phyloP scores from a whole-genome alignment of 1,140 invertebrate species.

The Diachasma alloeum region DNA sequence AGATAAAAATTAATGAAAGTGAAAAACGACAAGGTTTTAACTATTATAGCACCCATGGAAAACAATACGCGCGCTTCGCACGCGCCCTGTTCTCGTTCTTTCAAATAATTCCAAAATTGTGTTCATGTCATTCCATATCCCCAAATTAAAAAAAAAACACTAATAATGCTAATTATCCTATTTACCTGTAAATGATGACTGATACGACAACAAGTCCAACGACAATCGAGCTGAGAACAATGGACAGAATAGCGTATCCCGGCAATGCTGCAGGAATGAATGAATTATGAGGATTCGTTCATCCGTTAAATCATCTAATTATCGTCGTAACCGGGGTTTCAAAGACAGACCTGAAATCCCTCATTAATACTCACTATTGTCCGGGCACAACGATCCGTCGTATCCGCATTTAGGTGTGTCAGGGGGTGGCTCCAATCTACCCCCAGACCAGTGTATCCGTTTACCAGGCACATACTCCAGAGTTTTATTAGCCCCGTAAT shows the following conservation, averaged over 20 bases:
- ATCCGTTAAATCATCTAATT: not conserved
- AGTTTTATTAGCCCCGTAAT: conserved; percentile 79
- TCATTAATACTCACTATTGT: conserved; percentile 68
- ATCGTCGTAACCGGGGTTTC: not conserved
- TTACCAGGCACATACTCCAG: conserved; percentile 75
- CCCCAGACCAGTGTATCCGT: conserved; percentile 89
- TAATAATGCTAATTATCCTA: not conserved
- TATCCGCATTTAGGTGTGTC: conserved; percentile 93
- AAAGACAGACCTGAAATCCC: not conserved
- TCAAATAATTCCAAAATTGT: too few relatives aligned
- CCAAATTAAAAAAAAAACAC: too few relatives aligned
- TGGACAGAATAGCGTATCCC: conserved; percentile 85
- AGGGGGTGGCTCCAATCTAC: conserved; percentile 74
- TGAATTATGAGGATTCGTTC: not conserved
- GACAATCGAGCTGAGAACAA: conserved; percentile 81
- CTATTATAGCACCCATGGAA: too few relatives aligned
- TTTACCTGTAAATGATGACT: conserved; percentile 74
- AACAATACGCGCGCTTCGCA: too few relatives aligned
- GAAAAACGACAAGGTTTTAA: too few relatives aligned
- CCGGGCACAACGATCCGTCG: conserved; percentile 86
- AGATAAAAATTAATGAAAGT: too few relatives aligned
- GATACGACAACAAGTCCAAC: conserved; percentile 79
- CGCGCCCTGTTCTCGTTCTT: too few relatives aligned
- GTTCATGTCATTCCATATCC: too few relatives aligned
- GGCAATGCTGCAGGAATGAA: conserved; percentile 72